Evolutionary conservation across 2,797 vertebrate genomes (phyloP), one percentile per base, ranked within the genome.

Genomic region (Enteromius paludinosus): DNA sequence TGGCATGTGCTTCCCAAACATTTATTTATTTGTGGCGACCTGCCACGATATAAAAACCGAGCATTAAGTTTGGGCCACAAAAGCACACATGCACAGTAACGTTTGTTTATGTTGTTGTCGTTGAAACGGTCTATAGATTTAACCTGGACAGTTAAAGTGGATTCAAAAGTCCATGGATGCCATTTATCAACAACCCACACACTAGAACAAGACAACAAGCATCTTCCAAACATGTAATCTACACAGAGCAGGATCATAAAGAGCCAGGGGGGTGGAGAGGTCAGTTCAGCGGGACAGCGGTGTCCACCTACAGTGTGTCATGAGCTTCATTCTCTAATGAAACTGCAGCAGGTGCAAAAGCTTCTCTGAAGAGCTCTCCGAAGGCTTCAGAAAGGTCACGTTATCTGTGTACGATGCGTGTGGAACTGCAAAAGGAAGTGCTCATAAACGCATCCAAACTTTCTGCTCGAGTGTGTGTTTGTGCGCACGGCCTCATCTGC

Each of bases 261-360:
- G 80, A 90, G 89, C 35, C 66, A 88, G 87, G 86, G 85, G 85
- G 80, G 70, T 75, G 45, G 5, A 71, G 83, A 66, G 45, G 69
- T 68, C 41, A 33, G 54, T 28, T 45, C 18, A 17, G 35, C 38
- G 64, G 66, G 30, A 52, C 70, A 0, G 18, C 28, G 30, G 7
- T 25, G 20, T 81, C 68, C 65, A 33, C 38, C 75, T 49, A 76
- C 52, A 49, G 79, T 49, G 43, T 3, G 91, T 95, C 94, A 93
- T 94, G 68, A 82, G 94, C 25, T 93, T 94, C 92, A 91, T 91
- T 91, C 93, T 91, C 94, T 96, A 96, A 97, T 97, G 95, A 97
- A 97, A 96, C 92, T 93, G 95, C 95, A 96, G 95, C 94, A 96
- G 95, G 95, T 96, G 95, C 92, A 92, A 89, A 83, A 88, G 92